Evolutionary conservation across 2,113 vertebrate genomes (phyloP), one percentile per base, ranked within the genome.

Genomic region (Actenoides hombroni): DNA sequence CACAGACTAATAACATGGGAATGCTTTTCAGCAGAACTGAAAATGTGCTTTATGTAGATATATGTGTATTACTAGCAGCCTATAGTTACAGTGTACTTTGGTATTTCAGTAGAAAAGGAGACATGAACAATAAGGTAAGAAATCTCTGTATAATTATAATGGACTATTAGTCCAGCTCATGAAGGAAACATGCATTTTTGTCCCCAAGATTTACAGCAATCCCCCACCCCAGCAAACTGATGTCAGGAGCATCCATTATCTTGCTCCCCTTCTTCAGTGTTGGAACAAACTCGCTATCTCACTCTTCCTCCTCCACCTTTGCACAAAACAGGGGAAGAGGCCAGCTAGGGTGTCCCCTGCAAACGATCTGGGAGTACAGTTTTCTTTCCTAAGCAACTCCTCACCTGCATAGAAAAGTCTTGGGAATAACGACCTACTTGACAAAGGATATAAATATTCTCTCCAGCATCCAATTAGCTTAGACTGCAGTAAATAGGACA

Each of bases 381-480:
- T 44, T 48, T 48, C 48, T 91, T 86, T 26, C 69, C 35, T 28
- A 37, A 82, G 42, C 46, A 63, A 5, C 48, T 71, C 60, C 53
- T 59, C n/a, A 69, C 63, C 25, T 78, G 35, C 28, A 5, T 67
- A 33, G 29, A 71, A 64, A 88, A 48, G 67, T 67, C 48, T 91
- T 63, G 10, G 16, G 74, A 91, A 49, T 78, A 82, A 89, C 54
- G 73, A 61, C 49, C 49, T 83, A 33, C 79, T 86, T 73, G 67
- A 61, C 69, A 81, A 29, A 81, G 37, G 19, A 57, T 70, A 80
- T 74, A 90, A 83, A 83, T 90, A 86, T 60, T 86, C 33, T 77
- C 26, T 91, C 67, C 70, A 88, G 40, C 46, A 83, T 83, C 33
- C 18, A 39, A 29, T 86, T 92, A 68, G 29, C 51, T 86, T 74